phyloP scores from a whole-genome alignment of 2,113 vertebrate genomes.

The Sceloporus undulatus region DNA sequence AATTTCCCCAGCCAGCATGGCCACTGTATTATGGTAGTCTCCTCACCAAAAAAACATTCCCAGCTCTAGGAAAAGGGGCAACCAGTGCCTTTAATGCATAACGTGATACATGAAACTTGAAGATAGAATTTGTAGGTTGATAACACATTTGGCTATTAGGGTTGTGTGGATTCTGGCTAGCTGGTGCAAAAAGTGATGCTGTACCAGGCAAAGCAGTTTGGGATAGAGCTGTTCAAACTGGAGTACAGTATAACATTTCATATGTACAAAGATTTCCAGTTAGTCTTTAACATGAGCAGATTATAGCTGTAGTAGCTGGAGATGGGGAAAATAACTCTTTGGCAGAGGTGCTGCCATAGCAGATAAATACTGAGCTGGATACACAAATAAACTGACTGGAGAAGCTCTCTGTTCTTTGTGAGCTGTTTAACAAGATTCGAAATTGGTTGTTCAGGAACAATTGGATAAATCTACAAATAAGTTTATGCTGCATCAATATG shows the following conservation, averaged over 20 bases:
- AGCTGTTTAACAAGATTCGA: neutral
- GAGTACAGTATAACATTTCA: neutral
- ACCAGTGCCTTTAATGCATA: neutral
- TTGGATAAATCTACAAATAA: neutral
- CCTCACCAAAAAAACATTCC: too few relatives aligned
- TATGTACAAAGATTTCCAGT: neutral
- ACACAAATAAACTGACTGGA: neutral
- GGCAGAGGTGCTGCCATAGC: neutral
- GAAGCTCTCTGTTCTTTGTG: neutral
- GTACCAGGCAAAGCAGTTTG: neutral
- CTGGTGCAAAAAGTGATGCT: neutral
- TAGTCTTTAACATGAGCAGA: neutral
- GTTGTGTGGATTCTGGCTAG: neutral
- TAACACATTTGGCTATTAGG: neutral
- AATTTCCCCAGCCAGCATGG: too few relatives aligned
- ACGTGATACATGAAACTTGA: neutral
- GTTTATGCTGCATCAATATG: neutral
- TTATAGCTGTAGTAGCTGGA: neutral
- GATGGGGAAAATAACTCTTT: neutral
- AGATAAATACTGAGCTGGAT: neutral
- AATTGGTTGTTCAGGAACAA: neutral
- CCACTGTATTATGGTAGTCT: too few relatives aligned
- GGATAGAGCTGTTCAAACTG: neutral
- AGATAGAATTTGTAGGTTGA: neutral
- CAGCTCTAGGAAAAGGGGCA: neutral